These are phyloP conservation scores for Dipodomys spectabilis DNA, from an alignment of 2,113 vertebrate genomes.

Conservation along the genomic window DNA sequence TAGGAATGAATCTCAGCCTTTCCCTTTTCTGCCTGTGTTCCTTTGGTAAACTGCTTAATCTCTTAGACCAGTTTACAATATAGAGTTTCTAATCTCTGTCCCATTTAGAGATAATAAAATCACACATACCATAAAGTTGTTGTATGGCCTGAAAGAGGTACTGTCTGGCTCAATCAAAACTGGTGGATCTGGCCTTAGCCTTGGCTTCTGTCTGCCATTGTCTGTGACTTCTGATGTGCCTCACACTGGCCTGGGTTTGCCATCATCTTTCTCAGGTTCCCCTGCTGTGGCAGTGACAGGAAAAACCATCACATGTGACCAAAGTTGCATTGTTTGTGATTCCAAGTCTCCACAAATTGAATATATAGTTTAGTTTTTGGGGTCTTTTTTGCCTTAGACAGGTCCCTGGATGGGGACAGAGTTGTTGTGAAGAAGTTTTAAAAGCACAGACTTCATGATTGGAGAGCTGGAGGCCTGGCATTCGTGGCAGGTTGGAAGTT, in stretches of 20 bases:
- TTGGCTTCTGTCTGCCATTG: not conserved
- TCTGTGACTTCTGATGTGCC: not conserved
- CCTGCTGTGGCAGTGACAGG: not conserved
- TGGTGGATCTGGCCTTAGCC: not conserved
- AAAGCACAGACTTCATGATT: not conserved
- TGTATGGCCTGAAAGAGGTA: not conserved
- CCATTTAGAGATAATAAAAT: constrained; percentile 20
- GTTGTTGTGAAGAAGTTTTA: no score
- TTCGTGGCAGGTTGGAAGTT: not conserved
- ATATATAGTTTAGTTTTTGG: not conserved
- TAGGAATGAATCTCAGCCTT: not conserved
- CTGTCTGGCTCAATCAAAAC: not conserved
- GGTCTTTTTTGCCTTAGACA: constrained; percentile 4
- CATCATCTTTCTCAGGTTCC: not conserved
- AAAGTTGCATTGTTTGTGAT: not conserved
- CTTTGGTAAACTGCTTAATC: not conserved
- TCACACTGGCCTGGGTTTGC: not conserved
- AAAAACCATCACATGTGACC: not conserved
- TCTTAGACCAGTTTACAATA: constrained; percentile 5
- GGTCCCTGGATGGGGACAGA: not conserved
- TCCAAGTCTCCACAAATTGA: not conserved
- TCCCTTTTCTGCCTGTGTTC: not conserved
- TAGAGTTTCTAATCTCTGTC: not conserved
- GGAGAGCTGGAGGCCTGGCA: not conserved
- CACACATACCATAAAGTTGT: not conserved